These are phyloP conservation scores for Cataglyphis albicans DNA, from an alignment of 2,888 invertebrate genomes.

Conservation along the genomic window DNA sequence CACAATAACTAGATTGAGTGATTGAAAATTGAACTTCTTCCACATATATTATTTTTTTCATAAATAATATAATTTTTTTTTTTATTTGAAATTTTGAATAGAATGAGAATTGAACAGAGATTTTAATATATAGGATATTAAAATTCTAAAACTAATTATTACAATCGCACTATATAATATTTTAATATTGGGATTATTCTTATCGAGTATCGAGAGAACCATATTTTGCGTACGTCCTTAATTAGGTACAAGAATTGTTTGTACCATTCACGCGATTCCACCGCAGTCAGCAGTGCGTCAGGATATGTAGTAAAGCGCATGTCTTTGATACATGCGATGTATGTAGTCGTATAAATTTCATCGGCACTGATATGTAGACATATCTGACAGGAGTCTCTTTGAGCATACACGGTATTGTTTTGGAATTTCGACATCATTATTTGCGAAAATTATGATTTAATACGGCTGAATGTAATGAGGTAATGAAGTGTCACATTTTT, in stretches of 20 bases:
- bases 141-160: not conserved
- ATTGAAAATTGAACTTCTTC: not conserved
- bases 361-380: not conserved
- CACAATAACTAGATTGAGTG: not conserved
- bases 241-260: not conserved
- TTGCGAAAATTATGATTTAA: constrained; percentile 2
- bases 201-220: not conserved
- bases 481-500: not conserved
- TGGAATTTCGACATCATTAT: not conserved
- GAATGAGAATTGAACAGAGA: not conserved
- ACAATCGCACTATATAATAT: not conserved
- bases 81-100: not conserved
- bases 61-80: not conserved
- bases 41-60: no score
- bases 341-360: not conserved
- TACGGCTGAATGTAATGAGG: not conserved
- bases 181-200: not conserved
- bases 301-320: not conserved
- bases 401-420: not conserved
- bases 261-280: not conserved
- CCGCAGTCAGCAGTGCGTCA: not conserved
- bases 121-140: not conserved
- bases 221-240: not conserved
- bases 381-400: not conserved
- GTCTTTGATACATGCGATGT: not conserved